A percentile compares a stretch with the other conserved stretches of the same genome.
phyloP scores from a whole-genome alignment of 2,888 invertebrate species.

The Ochropleura leucogaster region DNA sequence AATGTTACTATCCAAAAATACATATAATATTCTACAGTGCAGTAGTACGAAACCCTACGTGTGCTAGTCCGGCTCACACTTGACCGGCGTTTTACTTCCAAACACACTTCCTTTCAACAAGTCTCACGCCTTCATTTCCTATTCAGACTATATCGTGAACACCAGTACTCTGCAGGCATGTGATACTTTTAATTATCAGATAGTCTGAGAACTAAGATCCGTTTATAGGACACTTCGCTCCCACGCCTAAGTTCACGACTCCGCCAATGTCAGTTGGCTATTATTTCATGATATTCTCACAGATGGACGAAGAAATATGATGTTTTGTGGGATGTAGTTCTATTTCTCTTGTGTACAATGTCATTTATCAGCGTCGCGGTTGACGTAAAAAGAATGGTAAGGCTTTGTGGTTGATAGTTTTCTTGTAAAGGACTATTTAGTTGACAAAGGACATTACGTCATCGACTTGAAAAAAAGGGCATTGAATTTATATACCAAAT shows the following conservation, averaged over 20 bases:
- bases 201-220: conserved; percentile 50
- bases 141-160: conserved; percentile 48
- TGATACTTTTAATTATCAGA: conserved; percentile 59
- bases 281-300: conserved; percentile 56
- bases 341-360: conserved; percentile 29
- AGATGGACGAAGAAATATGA: conserved; percentile 44
- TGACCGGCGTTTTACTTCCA: background rate
- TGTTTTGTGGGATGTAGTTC: conserved; percentile 10
- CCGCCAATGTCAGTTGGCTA: conserved; percentile 60
- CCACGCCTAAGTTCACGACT: conserved; percentile 61
- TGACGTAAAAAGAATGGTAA: conserved; percentile 25
- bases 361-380: conserved; percentile 51
- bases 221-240: conserved; percentile 58
- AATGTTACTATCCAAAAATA: too few relatives aligned
- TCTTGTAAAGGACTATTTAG: background rate
- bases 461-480: background rate
- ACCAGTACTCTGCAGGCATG: conserved; percentile 27
- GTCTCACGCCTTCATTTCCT: conserved; percentile 42
- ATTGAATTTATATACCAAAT: background rate
- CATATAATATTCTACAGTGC: background rate
- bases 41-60: background rate
- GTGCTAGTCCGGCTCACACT: background rate
- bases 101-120: background rate
- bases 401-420: conserved; percentile 3
- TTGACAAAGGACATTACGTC: background rate